Evolutionary conservation across 1,140 invertebrate genomes (phyloP), one percentile per base, ranked within the genome.

Genomic region (Lordiphosa clarofinis): DNA sequence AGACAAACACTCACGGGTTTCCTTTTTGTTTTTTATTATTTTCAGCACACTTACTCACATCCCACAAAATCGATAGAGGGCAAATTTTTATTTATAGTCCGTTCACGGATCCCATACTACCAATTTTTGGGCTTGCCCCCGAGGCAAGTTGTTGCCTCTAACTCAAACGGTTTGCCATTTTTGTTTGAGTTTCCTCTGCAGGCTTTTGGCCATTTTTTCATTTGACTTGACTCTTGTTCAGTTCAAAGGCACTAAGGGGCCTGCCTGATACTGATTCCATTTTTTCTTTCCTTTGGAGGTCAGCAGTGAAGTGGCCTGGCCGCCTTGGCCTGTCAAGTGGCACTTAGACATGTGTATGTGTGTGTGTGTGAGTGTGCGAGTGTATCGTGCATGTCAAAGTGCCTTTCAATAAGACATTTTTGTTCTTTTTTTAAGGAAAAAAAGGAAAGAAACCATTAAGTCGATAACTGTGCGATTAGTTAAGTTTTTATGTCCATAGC

Each of bases 391-490:
- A 71, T 71, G 73, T 73, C 73, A 74, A 57, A 74, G 72, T 65
- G 63, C 76, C 76, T 82, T 81, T 78, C 73, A 68, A 58, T 67
- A 67, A 53, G 49, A 62, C 67, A 60, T 73, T 47, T 46, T 37
- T 48, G 33, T 31, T 36, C 47, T n/a, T n/a, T 46, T 44, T 44
- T 46, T 37, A 58, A 69, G 47, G 40, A 61, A 37, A 37, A 46
- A 56, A 66, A 56, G 68, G 49, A 44, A 55, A 61, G 72, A 81
- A 81, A 75, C 66, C 75, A 82, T 82, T 82, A 81, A 82, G 76
- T 81, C 76, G 72, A 72, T 81, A 81, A 81, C 75, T 68, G 72
- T 70, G 76, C 75, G 75, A 81, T 81, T 81, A 81, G 75, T 81
- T 70, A 76, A 75, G 75, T 71, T 82, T 66, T 75, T 67, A 72